These are phyloP conservation scores for Vespertilio murinus DNA, from an alignment of 2,797 vertebrate genomes.

Conservation along the genomic window DNA sequence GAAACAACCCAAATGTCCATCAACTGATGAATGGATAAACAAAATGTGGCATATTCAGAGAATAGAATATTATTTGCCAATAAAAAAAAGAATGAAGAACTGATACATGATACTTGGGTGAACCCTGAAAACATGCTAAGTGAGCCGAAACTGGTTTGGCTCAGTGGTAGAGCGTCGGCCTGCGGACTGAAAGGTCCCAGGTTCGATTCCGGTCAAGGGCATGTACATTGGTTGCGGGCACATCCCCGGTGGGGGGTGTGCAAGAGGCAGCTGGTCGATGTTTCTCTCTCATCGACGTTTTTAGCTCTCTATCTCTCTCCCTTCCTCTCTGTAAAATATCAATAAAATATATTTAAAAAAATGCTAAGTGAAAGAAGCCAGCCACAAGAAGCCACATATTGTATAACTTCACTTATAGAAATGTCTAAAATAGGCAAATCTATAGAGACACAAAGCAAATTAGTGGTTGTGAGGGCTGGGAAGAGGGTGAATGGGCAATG, in stretches of 20 bases:
- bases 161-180: no score
- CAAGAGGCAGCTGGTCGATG: no score
- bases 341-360: no score
- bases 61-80: constrained; percentile 6
- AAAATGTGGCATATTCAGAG: background rate
- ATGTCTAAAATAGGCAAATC: background rate
- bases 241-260: no score
- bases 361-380: background rate
- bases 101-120: background rate
- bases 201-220: no score
- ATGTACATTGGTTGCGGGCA: no score
- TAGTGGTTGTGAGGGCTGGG: background rate
- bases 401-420: background rate
- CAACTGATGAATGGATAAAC: background rate
- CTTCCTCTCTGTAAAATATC: no score
- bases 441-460: background rate
- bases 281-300: no score
- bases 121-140: background rate
- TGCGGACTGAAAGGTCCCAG: no score
- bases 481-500: background rate
- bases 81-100: constrained; percentile 21
- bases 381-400: background rate
- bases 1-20: background rate
- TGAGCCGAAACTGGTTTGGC: no score
- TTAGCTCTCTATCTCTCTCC: no score